A percentile compares a stretch with the other conserved stretches of the same genome.
phyloP scores from a whole-genome alignment of 1,140 invertebrate genomes.

The Lanistes nyassanus region DNA sequence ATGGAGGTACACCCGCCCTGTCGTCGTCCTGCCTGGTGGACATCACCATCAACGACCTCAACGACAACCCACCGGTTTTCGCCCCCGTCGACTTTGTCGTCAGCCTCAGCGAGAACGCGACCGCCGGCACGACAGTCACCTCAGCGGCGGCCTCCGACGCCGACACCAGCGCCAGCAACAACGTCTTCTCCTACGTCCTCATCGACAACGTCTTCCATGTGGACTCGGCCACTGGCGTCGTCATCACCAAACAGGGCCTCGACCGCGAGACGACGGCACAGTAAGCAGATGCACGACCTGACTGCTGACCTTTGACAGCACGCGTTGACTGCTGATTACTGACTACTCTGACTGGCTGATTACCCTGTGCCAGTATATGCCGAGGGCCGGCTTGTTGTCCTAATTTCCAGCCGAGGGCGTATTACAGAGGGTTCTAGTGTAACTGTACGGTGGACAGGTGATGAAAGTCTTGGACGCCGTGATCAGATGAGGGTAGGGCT shows the following conservation, averaged over 20 bases:
- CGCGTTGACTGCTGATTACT: neutral
- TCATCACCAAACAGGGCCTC: constrained; percentile 37
- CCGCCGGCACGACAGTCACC: constrained; percentile 30
- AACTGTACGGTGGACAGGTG: too few species aligned
- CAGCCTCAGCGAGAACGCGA: constrained; percentile 24
- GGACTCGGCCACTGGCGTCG: constrained; percentile 35
- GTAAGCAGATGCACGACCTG: constrained; percentile 20
- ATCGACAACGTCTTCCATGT: constrained; percentile 36
- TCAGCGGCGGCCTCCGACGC: constrained; percentile 34
- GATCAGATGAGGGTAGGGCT: too few species aligned
- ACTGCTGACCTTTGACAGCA: neutral
- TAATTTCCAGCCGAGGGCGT: too few species aligned
- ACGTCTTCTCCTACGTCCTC: constrained; percentile 31
- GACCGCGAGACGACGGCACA: constrained; percentile 44
- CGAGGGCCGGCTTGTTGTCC: too few species aligned
- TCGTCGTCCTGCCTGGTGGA: constrained; percentile 30
- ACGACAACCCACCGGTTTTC: constrained; percentile 51
- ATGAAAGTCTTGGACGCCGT: too few species aligned
- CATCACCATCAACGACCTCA: constrained; percentile 46
- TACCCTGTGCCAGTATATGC: too few species aligned
- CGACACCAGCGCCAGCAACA: constrained; percentile 40
- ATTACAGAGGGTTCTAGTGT: too few species aligned
- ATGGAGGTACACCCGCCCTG: constrained; percentile 38
- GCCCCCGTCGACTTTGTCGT: constrained; percentile 32
- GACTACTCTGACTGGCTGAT: too few species aligned